Evolutionary conservation across 2,888 invertebrate species (phyloP), one percentile per base, ranked within the genome.

Genomic region (Aphrophora alni): DNA sequence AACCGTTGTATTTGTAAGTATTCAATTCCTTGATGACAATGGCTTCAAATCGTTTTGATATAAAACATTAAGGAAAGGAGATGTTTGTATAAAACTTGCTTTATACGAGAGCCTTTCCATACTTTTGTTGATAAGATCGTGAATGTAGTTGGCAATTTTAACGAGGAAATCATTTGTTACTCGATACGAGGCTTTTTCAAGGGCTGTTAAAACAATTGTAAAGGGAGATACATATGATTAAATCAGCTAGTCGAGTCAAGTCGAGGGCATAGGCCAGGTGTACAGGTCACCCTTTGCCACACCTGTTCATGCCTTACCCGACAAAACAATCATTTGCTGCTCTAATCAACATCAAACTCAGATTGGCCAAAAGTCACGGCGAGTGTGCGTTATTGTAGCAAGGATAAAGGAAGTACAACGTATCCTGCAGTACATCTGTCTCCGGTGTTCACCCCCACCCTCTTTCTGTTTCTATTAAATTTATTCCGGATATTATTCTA

Each of bases 361-460:
- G 59, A 59, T 59, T 59, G 59, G 59, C 59, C 59, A 59, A 59
- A 21, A 59, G 59, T 59, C 59, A 59, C 59, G 59, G 21, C 59
- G n/a, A 59, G 21, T 8, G 59, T 59, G 21, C 59, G n/a, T 21
- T 59, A 59, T 59, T 59, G 59, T 59, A 21, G 21, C 5, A n/a
- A 21, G 21, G n/a, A n/a, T 8, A 21, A 59, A 21, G 59, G 21
- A 59, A 21, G 59, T 59, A 59, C 59, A 59, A 59, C 59, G 59
- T 59, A 59, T 59, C 59, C 59, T 59, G 59, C 59, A 8, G 59
- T n/a, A 59, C 59, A 59, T 59, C 59, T 59, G 59, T 59, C 59
- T 59, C 59, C 59, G 59, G 59, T 59, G 21, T n/a, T 33, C 59
- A 59, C 2, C 44, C 44, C 44, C 17, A 4, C 12, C 44, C 44